Base-by-base conservation (phyloP, 1,140 invertebrate genomes). In the Eumeta japonica region DNA sequence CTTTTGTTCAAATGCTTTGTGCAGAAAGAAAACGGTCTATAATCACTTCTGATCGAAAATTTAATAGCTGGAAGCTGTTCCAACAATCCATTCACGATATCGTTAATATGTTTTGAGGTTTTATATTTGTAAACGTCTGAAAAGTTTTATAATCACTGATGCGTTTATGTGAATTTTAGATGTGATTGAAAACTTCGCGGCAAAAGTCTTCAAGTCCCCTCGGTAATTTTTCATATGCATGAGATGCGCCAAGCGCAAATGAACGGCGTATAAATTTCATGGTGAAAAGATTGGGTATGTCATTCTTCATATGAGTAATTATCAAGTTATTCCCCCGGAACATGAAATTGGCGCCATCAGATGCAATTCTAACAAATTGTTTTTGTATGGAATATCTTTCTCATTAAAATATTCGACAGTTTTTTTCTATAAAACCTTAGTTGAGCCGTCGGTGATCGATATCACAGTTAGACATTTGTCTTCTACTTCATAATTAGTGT, bases 241-340 rank as follows among this genome's bases (percentile, higher is more conserved):
- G 52, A 37, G 55, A 63, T 9, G 59, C 51, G 42, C 60, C 58
- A 10, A 67, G 43, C 17, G 52, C 31, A 30, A 65, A 56, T 2
- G 53, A 62, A 33, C 68, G 64, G 33, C 61, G 65, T 31, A 61
- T 56, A 34, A 56, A 66, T 38, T 62, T 68, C 31, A 64, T 52
- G 10, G 48, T 36, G 34, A 52, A 55, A 9, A 60, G 24, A 42
- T 52, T 13, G 0, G 55, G 60, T 18, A 57, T 58, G n/a, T 59
- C 50, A 20, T 50, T 48, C 41, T 35, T 18, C 33, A 64, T 50
- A 16, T 46, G 32, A 20, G 31, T 48, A 10, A 41, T 32, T 33
- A 75, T 28, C 4, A 58, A 71, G 51, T 70, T 35, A 14, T 64
- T 13, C 16, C 38, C 7, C 14, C 66, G 62, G 43, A 66, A 54